Conservation (phyloP, 2,113 vertebrate genomes). For the Phalacrocorax aristotelis region DNA sequence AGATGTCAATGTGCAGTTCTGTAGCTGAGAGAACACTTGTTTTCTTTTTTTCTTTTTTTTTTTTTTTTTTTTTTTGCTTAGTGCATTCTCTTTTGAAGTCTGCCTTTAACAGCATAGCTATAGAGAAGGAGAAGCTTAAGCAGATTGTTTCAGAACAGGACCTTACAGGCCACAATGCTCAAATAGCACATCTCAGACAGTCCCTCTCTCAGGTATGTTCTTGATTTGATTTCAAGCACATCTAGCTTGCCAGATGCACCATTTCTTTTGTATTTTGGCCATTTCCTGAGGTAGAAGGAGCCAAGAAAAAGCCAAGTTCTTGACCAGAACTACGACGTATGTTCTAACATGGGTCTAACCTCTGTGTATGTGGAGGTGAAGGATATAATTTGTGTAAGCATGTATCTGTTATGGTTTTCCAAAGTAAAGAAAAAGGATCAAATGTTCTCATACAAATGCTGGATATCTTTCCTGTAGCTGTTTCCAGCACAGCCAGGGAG, state of each 20-base stretch:
- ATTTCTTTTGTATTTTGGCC: not conserved
- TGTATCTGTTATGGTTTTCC: not conserved
- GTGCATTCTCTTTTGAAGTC: constrained; percentile 98
- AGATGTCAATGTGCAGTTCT: not conserved
- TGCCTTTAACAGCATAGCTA: constrained; percentile 97
- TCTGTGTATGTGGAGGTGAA: not conserved
- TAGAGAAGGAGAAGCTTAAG: constrained; percentile 98
- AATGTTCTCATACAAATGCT: not conserved
- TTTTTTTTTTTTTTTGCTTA: constrained; percentile 52
- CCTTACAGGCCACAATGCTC: constrained; percentile 82
- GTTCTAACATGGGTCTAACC: not conserved
- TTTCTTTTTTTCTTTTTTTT: not conserved
- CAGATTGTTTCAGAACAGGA: constrained; percentile 94
- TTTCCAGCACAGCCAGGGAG: not conserved
- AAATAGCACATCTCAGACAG: constrained; percentile 91
- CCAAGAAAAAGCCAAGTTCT: not conserved
- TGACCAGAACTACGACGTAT: not conserved
- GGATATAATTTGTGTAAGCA: not conserved
- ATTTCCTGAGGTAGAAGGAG: not conserved
- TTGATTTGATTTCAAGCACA: not conserved
- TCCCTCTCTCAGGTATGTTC: constrained; percentile 92
- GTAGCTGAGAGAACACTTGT: not conserved
- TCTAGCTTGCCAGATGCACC: not conserved
- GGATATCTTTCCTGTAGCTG: not conserved
- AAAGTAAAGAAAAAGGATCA: not conserved